Base-by-base conservation (phyloP, 1,140 invertebrate species). In the Phocides pigmalion region DNA sequence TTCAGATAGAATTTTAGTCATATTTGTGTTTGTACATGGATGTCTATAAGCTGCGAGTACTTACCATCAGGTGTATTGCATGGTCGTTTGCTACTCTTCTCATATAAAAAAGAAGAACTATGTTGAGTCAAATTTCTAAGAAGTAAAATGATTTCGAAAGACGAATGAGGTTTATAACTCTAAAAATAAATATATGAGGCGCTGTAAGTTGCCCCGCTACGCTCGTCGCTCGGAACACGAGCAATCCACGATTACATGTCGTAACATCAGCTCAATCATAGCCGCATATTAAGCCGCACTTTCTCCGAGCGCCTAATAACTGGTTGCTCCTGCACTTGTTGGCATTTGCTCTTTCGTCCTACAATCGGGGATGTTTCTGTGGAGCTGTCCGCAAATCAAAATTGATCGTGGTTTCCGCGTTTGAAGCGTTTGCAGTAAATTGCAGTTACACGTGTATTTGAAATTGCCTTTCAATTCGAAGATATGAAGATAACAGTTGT, bases 181-280 rank as follows among this genome's bases (percentile, higher is more conserved):
- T n/a, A n/a, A n/a, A n/a, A n/a, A n/a, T n/a, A n/a, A n/a, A n/a
- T n/a, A n/a, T n/a, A n/a, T n/a, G n/a, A n/a, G n/a, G n/a, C 25
- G 25, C 5, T 2, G 2, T 3, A 6, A 12, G 14, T 20, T 5
- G n/a, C 11, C 2, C 41, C 25, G 19, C 44, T 28, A 3, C 11
- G 5, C 5, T 20, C 9, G 25, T 39, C 16, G 8, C 50, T 16
- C 39, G 19, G 14, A 2, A 2, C 41, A 49, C 14, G 14, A 9
- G 49, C 20, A 46, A n/a, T n/a, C n/a, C 20, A 28, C 62, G 62
- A 61, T 66, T 56, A 51, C 51, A 53, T 59, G 63, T 58, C 59
- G 68, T 58, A 66, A 70, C 62, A 58, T 47, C 58, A 49, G 65
- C 53, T 70, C 76, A 78, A 75, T 78, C 69, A 75, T 68, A 67